Evolutionary conservation across 2,888 invertebrate species (phyloP).

Genomic region (Conistra vaccinii): DNA sequence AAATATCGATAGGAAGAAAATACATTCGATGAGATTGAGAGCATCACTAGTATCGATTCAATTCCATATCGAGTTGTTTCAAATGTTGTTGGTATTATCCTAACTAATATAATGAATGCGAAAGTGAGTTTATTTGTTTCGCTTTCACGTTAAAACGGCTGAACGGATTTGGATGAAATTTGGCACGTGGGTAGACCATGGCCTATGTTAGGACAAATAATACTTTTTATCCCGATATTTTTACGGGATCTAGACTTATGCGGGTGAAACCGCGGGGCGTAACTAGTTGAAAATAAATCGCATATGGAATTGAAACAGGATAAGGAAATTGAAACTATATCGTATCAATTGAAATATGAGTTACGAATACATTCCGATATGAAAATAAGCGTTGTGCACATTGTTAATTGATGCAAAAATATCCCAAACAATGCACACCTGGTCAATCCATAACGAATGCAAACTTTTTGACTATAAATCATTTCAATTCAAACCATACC

Average conservation of each 20-base stretch:
- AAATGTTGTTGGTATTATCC: neutral
- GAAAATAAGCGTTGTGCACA: neutral
- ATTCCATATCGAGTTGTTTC: neutral
- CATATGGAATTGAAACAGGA: too few species aligned
- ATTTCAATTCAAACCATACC: constrained; percentile 61
- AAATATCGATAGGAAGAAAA: constrained; percentile 23
- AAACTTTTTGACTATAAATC: constrained; percentile 67
- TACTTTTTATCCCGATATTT: too few species aligned
- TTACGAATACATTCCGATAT: constrained; percentile 1
- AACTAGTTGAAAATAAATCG: too few species aligned
- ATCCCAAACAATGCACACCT: constrained; percentile 57
- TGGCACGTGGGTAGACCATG: too few species aligned
- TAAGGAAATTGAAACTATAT: neutral
- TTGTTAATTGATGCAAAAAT: constrained; percentile 42
- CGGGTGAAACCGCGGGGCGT: too few species aligned
- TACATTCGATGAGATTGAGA: constrained; percentile 1
- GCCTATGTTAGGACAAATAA: too few species aligned
- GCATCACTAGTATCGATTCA: constrained; percentile 5
- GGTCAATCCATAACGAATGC: constrained; percentile 59
- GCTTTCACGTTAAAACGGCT: too few species aligned
- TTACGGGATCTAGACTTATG: too few species aligned
- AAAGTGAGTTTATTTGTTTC: too few species aligned
- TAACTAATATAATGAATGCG: too few species aligned
- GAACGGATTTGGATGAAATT: too few species aligned
- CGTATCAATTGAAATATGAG: neutral